Evolutionary conservation across 1,140 invertebrate genomes (phyloP), one percentile per base, ranked within the genome.

Genomic region (Drosophila navojoa): DNA sequence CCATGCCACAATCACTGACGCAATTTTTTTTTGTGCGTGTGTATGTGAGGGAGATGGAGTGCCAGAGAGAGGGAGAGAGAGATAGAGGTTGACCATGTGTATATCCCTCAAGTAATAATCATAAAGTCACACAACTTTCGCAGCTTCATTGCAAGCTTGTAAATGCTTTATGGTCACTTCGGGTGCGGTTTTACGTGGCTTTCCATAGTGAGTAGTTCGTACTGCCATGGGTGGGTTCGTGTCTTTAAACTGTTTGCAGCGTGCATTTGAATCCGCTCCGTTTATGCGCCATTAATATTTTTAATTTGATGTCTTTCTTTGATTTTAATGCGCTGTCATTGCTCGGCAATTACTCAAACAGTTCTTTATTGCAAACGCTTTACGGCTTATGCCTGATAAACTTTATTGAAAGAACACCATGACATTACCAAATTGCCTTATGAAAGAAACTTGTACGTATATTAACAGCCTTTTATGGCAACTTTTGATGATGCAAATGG

Each of bases 121-220:
- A 74, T 74, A 70, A 74, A 74, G 58, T 53, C 52, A 45, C 38
- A 42, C 57, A 62, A 35, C 45, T 66, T 54, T 45, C 19, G 47
- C 50, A 47, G 63, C 52, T 59, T 47, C 70, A 52, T 22, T 64
- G 68, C 27, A 32, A 64, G 64, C 59, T 59, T 79, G 80, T 84
- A 78, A 81, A 76, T 79, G 71, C 63, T 82, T 85, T 78, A 85
- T 76, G 64, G 44, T 59, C 69, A 61, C 50, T 71, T 61, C 42
- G 61, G 72, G 76, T 76, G 63, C 68, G 67, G 69, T 59, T 76
- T 81, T 74, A 57, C 62, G 53, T 44, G 50, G 64, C 60, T 45
- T 35, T 49, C 66, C 60, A 63, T 69, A 68, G 55, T 60, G 55
- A 58, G 35, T 9, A 3, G 19, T 22, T 22, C 19, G 19, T 22